phyloP scores from a whole-genome alignment of 2,113 vertebrate species.

The Acrocephalus arundinaceus region DNA sequence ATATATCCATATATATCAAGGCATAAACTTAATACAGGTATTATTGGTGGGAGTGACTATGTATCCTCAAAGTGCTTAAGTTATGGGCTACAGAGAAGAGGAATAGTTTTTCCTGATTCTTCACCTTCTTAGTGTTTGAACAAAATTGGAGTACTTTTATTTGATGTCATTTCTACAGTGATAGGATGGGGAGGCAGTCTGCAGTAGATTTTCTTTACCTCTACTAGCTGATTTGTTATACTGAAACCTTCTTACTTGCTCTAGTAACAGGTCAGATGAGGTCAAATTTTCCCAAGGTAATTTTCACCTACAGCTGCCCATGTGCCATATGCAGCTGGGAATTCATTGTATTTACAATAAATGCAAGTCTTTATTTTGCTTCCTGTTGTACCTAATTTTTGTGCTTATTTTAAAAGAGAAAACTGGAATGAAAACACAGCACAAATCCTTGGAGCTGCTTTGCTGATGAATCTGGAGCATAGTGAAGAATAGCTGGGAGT shows the following conservation, averaged over 20 bases:
- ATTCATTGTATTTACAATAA: not conserved
- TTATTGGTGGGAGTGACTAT: not conserved
- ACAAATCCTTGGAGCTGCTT: not conserved
- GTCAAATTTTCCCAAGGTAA: not conserved
- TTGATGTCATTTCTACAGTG: not conserved
- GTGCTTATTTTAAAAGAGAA: not conserved
- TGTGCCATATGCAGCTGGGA: not conserved
- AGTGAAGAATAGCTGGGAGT: not conserved
- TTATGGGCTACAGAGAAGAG: not conserved
- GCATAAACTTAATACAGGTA: not conserved
- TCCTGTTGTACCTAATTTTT: not conserved
- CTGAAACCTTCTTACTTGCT: not conserved
- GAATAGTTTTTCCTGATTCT: not conserved
- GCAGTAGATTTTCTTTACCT: not conserved
- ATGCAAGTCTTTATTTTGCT: not conserved
- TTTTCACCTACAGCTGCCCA: not conserved
- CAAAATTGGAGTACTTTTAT: not conserved
- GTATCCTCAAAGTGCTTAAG: not conserved
- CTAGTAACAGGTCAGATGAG: not conserved
- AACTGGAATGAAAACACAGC: not conserved
- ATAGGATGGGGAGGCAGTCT: fast-evolving
- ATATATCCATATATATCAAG: not conserved
- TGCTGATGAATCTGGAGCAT: not conserved
- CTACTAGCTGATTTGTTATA: not conserved
- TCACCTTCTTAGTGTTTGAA: not conserved